Conservation (phyloP, 2,888 invertebrate species). For the Drosophila nr. medialis region DNA sequence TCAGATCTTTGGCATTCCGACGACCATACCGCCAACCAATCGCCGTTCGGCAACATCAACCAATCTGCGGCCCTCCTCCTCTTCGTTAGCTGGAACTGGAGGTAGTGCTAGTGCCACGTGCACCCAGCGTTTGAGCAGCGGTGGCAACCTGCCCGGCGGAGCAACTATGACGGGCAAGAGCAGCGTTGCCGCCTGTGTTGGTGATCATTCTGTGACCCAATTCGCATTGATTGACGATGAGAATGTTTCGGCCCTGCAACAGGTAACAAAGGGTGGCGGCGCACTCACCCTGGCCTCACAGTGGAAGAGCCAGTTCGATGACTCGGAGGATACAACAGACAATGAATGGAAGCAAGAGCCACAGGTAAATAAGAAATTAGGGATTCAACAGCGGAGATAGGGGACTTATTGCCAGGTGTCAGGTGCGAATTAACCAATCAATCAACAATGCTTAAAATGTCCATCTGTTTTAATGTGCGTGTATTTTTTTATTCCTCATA, state of each 20-base stretch:
- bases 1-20: conserved; percentile 35
- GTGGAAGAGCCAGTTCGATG: conserved; percentile 98
- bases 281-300: conserved; percentile 96
- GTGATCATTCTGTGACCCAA: conserved; percentile 93
- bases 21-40: conserved; percentile 65
- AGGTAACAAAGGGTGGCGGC: conserved; percentile 95
- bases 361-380: conserved; percentile 73
- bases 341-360: conserved; percentile 97
- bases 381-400: not conserved
- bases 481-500: not conserved
- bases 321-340: conserved; percentile 97
- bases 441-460: conserved; percentile 65
- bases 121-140: conserved; percentile 46
- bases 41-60: conserved; percentile 80
- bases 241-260: conserved; percentile 94
- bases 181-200: conserved; percentile 85
- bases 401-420: conserved; percentile 4
- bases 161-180: conserved; percentile 72
- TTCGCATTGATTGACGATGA: conserved; percentile 97
- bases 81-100: conserved; percentile 56
- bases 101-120: conserved; percentile 34
- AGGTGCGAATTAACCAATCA: conserved; percentile 9
- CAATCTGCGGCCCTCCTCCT: conserved; percentile 81
- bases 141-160: conserved; percentile 28
- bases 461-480: conserved; percentile 16